Base-by-base conservation (phyloP, 2,113 vertebrate species). In the Tapirus terrestris region DNA sequence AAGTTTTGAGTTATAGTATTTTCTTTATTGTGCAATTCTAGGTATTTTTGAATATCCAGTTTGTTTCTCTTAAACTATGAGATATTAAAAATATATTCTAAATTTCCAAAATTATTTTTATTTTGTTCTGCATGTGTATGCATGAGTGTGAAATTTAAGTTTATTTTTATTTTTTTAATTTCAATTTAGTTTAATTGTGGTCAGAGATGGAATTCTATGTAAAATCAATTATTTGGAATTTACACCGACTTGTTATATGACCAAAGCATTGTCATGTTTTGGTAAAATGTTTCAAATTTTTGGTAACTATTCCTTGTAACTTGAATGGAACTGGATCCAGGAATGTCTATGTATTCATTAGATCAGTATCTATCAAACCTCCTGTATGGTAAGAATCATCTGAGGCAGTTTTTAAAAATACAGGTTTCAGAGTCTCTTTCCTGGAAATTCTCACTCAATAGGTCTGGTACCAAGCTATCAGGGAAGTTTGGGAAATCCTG, bases 71-170 rank as follows among this genome's bases (percentile, higher is more conserved):
- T 90, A 93, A 93, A 29, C 75, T 8, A 53, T 12, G 7, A 48
- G 4, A 83, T 73, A 87, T 58, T 83, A 11, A 96, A 97, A 68
- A 79, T 60, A 2, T 39, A n/a, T 72, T 95, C 82, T 90, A 72
- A 89, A 80, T 39, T 89, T 45, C 73, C 56, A 77, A 83, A 90
- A 29, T 68, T 68, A 94, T 61, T 79, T 56, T 53, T 90, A 17
- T 39, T 85, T 70, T 68, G 14, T 56, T n/a, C 60, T 75, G 3
- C 16, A 70, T 25, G 17, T 82, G 6, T 94, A 56, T 72, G 2
- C 5, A 7, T 63, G 31, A 79, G 20, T 72, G 10, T 90, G 48
- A 92, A 86, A 58, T 75, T 83, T 76, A 29, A 75, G 6, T 72
- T 58, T 63, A 9, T 68, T 87, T 93, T 76, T 20, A 56, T 67